Conservation (phyloP, 2,888 invertebrate species). For the Xestia c-nigrum region DNA sequence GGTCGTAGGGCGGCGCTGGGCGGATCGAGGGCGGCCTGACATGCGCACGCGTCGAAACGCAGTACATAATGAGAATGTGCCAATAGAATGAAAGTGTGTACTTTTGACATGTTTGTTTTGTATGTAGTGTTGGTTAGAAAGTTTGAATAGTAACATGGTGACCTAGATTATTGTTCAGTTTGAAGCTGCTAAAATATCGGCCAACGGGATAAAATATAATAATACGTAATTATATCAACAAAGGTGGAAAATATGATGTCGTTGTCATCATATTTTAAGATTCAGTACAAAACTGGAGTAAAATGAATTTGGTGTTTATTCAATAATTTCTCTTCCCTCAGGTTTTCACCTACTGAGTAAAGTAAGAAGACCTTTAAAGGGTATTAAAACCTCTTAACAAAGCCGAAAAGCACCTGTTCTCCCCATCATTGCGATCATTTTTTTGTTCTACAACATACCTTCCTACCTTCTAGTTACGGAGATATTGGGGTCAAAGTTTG, state of each 20-base stretch:
- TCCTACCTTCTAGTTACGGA: too few relatives aligned
- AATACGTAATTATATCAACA: too few relatives aligned
- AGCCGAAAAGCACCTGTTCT: too few relatives aligned
- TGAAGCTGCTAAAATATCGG: background rate
- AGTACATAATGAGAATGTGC: constrained; percentile 54
- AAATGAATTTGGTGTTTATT: too few relatives aligned
- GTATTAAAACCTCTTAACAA: too few relatives aligned
- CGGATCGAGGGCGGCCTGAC: constrained; percentile 79
- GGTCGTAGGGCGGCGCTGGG: constrained; percentile 73
- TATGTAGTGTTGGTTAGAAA: constrained; percentile 29
- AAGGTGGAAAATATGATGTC: background rate
- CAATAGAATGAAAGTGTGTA: constrained; percentile 66
- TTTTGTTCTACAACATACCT: too few relatives aligned
- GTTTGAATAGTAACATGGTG: constrained; percentile 6
- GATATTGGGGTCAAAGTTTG: too few relatives aligned
- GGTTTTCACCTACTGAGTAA: too few relatives aligned
- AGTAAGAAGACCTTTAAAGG: too few relatives aligned
- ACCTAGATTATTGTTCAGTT: background rate
- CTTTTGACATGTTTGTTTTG: constrained; percentile 51
- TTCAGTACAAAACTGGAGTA: background rate
- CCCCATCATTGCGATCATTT: too few relatives aligned
- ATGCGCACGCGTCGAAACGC: constrained; percentile 81
- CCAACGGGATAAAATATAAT: background rate
- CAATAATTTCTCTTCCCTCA: too few relatives aligned
- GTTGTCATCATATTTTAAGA: background rate